Evolutionary conservation across 1,140 invertebrate species (phyloP), one percentile per base, ranked within the genome.

Genomic region (Dreissena rostriformis): DNA sequence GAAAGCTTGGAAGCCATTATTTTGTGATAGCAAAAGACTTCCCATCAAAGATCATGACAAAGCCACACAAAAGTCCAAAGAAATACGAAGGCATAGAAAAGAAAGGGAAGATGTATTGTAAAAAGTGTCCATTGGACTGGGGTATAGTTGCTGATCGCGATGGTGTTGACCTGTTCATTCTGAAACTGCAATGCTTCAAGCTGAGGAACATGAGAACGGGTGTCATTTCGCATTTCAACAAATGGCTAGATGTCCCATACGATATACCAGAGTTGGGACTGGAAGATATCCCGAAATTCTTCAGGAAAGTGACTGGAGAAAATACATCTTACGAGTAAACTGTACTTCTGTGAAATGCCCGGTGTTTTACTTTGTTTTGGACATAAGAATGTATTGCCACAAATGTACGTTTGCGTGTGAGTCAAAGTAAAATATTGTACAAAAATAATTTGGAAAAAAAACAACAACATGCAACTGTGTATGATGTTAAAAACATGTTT

Each of bases 81-180:
- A 75, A 24, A 1, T 75, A 76, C 26, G 66, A 76, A 26, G 81
- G 81, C 4, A 49, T 83, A 4, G 52, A 55, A 26, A 76, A 57
- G 29, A 76, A 75, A 61, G 66, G 70, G 52, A 83, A 83, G 61
- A 83, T 83, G 73, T 83, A 24, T 61, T 83, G 81, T 29, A 83
- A 83, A 39, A 83, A 76, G 8, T 83, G 81, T 61, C 29, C 57
- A 0, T 15, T 83, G 24, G 81, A 83, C 49, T 83, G 81, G 81
- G 81, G 81, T 0, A 68, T 75, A 49, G 61, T 75, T 29, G 52
- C 29, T 24, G 52, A 49, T 11, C 22, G 66, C 19, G 52, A 83
- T 55, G 65, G 66, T 8, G 4, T 76, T 22, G 61, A 67, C 17
- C 68, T 52, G 19, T 53, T 39, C 10, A 70, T 68, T 24, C 22